Conservation (phyloP, 2,113 vertebrate genomes). For the Galeopterus variegatus region DNA sequence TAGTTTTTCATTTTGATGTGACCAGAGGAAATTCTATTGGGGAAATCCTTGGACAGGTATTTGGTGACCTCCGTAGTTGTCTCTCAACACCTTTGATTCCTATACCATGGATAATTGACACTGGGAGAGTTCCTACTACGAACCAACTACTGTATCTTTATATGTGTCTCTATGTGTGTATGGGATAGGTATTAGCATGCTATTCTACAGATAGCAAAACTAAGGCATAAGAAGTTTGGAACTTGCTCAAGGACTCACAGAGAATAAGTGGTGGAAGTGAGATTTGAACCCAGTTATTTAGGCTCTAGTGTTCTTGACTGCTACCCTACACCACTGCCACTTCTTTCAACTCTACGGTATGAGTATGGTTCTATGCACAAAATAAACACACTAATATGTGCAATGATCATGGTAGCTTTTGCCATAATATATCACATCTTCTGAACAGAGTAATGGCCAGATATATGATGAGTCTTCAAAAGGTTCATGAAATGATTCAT, state of each 20-base stretch:
- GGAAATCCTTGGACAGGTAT: not conserved
- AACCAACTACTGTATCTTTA: not conserved
- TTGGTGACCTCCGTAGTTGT: not conserved
- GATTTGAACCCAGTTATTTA: not conserved
- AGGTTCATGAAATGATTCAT: too few species aligned
- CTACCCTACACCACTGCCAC: not conserved
- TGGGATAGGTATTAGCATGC: not conserved
- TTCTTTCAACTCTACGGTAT: not conserved
- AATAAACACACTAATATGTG: not conserved
- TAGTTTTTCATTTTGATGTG: slow-evolving; percentile 2
- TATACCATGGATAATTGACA: not conserved
- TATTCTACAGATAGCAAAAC: not conserved
- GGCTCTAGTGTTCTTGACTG: not conserved
- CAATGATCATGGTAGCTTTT: not conserved
- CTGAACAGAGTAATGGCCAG: not conserved
- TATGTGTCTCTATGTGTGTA: not conserved
- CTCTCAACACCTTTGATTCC: not conserved
- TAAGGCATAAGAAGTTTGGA: not conserved
- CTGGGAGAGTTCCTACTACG: not conserved
- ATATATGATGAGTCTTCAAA: not conserved
- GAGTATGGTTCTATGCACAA: not conserved
- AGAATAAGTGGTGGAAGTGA: not conserved
- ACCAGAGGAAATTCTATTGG: not conserved
- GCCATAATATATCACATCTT: not conserved
- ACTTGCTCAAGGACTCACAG: not conserved